Evolutionary conservation across 2,888 invertebrate species (phyloP), one percentile per base, ranked within the genome.

Genomic region (Pandemis cinnamomeana): DNA sequence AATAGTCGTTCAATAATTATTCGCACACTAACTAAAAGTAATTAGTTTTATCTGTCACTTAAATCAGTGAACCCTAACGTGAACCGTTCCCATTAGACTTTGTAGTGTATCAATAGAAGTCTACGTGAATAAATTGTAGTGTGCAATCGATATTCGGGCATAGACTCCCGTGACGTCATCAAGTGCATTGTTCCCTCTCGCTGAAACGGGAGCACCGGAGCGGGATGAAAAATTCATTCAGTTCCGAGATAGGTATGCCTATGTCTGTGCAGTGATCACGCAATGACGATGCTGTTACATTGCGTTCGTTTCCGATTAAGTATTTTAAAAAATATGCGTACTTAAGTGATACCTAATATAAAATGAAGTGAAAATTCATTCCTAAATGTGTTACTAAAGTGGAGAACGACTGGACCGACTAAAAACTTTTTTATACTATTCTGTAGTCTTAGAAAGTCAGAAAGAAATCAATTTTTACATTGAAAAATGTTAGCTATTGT

Each of bases 131-230:
- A 76, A 77, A 75, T 81, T 81, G 79, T 67, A 71, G 78, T 79
- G 75, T 72, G 62, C 76, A 68, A 27, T 77, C 78, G 68, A 68
- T 80, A 86, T 81, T 81, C 84, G 78, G 84, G 81, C 61, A 83
- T 83, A 80, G 76, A 78, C 76, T 82, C 85, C 84, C 70, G 84
- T 88, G 89, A 89, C 89, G 87, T 87, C 85, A 86, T 75, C 76
- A 76, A 79, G 66, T 84, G 82, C 85, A 83, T 80, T 81, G 68
- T 82, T 80, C 81, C 85, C 70, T 84, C 82, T 77, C 78, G 51
- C 71, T 71, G 71, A 71, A 66, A 41, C 67, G 20, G 71, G 74
- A 69, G 61, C 44, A 64, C 27, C 60, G 73, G 80, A 84, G 75
- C 70, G 83, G 79, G 84, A 88, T 63, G 76, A 83, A 76, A 76